Percentiles rank a stretch among this genome's conserved stretches.
phyloP scores from a whole-genome alignment of 1,140 invertebrate species.

The Drosophila repleta region DNA sequence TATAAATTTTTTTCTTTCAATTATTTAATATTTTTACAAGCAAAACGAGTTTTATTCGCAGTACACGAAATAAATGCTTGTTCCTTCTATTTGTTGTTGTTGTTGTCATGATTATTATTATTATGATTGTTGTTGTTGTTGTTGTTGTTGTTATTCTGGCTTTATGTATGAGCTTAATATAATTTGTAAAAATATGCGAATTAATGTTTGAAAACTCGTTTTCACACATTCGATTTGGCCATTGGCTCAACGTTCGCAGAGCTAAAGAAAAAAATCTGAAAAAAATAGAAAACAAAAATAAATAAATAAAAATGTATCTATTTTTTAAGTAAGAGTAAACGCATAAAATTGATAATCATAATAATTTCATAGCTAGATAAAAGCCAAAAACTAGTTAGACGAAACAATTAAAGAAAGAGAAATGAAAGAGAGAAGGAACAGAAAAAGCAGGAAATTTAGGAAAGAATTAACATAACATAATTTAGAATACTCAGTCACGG shows the following conservation, averaged over 20 bases:
- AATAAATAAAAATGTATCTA: conserved; percentile 6
- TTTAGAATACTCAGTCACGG: too few relatives aligned
- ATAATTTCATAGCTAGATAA: conserved; percentile 11
- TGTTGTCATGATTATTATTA: neutral
- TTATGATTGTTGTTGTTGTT: conserved; percentile 14
- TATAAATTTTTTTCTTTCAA: conserved; percentile 53
- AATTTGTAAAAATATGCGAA: conserved; percentile 82
- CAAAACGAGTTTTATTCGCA: conserved; percentile 71
- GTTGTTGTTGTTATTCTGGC: conserved; percentile 38
- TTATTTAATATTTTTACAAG: conserved; percentile 76
- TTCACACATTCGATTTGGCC: conserved; percentile 49
- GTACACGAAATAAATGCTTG: conserved; percentile 62
- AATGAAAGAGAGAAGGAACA: too few relatives aligned
- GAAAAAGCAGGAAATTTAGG: too few relatives aligned
- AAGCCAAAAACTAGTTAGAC: conserved; percentile 10
- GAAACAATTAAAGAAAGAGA: too few relatives aligned
- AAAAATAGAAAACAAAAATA: too few relatives aligned
- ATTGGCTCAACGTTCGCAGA: conserved; percentile 1
- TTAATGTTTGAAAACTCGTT: conserved; percentile 77
- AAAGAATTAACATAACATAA: too few relatives aligned
- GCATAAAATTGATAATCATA: neutral
- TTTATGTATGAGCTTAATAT: conserved; percentile 66
- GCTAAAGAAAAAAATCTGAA: too few relatives aligned
- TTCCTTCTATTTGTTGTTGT: conserved; percentile 36
- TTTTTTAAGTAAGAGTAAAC: conserved; percentile 7